A percentile compares a stretch with the other conserved stretches of the same genome.
Conservation (phyloP, 2,797 vertebrate genomes). For the Rhynchotus rufescens region DNA sequence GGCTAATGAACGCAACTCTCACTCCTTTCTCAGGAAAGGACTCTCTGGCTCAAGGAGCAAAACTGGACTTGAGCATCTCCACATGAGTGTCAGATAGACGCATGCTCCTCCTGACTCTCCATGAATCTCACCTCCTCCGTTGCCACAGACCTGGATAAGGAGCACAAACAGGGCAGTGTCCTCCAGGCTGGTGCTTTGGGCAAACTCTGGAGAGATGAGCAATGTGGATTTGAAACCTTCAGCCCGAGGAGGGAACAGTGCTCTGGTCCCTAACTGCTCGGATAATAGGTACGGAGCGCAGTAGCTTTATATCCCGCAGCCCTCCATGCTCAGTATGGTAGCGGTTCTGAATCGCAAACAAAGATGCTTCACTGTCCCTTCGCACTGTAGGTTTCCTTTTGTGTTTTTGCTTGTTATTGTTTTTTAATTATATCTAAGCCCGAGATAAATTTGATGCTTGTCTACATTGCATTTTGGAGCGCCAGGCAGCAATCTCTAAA, state of each 20-base stretch:
- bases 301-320: conserved; percentile 17
- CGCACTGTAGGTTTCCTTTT: conserved; percentile 30
- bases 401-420: background rate
- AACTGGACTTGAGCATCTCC: background rate
- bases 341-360: conserved; percentile 10
- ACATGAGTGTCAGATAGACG: background rate
- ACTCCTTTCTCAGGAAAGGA: background rate
- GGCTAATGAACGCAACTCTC: background rate
- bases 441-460: conserved; percentile 30
- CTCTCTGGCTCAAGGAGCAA: background rate
- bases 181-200: background rate
- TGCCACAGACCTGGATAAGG: background rate
- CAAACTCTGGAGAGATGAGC: background rate
- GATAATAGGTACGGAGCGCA: background rate
- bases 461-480: conserved; percentile 1
- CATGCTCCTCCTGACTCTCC: background rate
- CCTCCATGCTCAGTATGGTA: background rate
- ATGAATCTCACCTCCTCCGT: background rate
- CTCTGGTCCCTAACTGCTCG: conserved; percentile 26
- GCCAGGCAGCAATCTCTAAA: conserved; percentile 32
- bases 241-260: background rate
- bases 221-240: background rate
- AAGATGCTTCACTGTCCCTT: background rate
- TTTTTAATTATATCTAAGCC: conserved; percentile 48
- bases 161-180: background rate